Evolutionary conservation across 2,888 invertebrate species (phyloP), one percentile per base, ranked within the genome.

Genomic region (Gymnocheta viridis): DNA sequence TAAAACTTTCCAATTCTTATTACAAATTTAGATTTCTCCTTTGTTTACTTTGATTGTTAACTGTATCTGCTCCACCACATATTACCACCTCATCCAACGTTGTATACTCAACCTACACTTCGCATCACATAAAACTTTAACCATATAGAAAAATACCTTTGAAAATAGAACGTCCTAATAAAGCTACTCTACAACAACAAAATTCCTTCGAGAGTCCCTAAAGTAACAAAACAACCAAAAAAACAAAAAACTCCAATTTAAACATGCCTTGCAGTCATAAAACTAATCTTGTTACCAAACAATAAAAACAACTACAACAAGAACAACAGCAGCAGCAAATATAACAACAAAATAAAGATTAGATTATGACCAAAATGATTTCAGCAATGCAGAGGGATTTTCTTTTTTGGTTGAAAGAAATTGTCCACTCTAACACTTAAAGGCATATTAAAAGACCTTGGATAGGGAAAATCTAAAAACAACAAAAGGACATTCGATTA

Each of bases 201-300:
- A 51, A 82, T 69, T 64, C 76, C 66, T 66, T 41, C 35, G 66
- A 49, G 77, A 60, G 41, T 56, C 47, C 41, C 72, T 60, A 49
- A 64, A 19, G 38, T 62, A 41, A 27, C 2, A 1, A 44, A 77
- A 12, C 38, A 35, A 60, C 10, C 2, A 35, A 38, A 38, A 10
- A 10, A 60, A 49, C n/a, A 51, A 51, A 56, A 29, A 4, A 29
- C 44, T 29, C 0, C 14, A 69, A 29, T 14, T 56, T 22, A 66
- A 67, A 35, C 51, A 56, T 29, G 12, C 66, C 73, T 69, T 24
- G 38, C 47, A 62, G 76, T 47, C 76, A 80, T 72, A 58, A 60
- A 77, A 81, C 56, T 73, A 77, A 81, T 81, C 67, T 62, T 77
- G 51, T 77, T 72, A 69, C 24, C 69, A 58, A 74, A 67, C 5